Conservation (phyloP, 2,113 vertebrate genomes). For the Zonotrichia leucophrys region DNA sequence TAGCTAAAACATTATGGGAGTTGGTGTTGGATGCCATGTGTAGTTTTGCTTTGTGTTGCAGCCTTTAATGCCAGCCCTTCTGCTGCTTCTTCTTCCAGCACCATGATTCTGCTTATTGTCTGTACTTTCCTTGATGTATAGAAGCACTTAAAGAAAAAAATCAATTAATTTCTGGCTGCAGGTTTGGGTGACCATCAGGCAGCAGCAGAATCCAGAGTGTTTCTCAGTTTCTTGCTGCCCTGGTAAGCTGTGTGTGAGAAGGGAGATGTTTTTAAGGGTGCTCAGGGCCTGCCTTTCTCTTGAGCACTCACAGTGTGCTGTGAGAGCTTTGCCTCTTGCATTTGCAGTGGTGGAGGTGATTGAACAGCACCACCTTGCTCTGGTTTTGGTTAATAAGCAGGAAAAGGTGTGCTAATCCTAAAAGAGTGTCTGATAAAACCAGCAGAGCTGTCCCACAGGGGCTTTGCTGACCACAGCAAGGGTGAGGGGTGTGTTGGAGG, state of each 20-base stretch:
- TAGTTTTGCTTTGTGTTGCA: not conserved
- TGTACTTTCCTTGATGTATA: not conserved
- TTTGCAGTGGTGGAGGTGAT: not conserved
- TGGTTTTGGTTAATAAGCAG: conserved; percentile 4
- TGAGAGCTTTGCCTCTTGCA: not conserved
- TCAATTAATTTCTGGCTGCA: not conserved
- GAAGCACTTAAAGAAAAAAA: not conserved
- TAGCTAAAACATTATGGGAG: not conserved
- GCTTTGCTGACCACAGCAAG: not conserved
- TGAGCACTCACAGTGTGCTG: not conserved
- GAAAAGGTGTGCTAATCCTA: not conserved
- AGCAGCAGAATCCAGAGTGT: not conserved
- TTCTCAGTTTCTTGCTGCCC: not conserved
- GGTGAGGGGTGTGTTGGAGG: not conserved
- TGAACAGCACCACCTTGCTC: not conserved
- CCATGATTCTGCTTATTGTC: not conserved
- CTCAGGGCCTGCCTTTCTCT: not conserved
- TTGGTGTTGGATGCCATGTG: not conserved
- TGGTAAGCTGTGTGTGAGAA: not conserved
- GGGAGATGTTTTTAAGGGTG: not conserved
- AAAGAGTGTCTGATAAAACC: not conserved
- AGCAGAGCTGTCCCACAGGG: not conserved
- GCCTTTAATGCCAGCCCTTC: not conserved
- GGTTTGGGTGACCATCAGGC: not conserved
- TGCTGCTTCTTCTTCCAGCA: not conserved